Evolutionary conservation across 2,797 vertebrate genomes (phyloP).

Genomic region (Vireo griseus): DNA sequence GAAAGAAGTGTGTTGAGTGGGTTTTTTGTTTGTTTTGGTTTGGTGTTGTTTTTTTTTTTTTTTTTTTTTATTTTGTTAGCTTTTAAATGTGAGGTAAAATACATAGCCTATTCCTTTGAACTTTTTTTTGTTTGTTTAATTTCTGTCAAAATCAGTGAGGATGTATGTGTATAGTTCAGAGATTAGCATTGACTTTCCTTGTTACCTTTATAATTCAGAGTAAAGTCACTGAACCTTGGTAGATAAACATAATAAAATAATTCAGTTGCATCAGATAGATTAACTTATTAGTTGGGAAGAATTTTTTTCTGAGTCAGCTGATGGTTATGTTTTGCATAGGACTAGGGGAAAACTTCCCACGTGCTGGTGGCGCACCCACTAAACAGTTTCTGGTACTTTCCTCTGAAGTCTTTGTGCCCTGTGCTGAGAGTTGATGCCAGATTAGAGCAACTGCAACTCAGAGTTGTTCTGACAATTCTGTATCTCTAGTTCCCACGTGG

Average conservation of each 20-base stretch:
- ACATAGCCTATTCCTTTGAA: neutral
- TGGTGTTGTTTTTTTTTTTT: accelerated
- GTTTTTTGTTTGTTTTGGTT: neutral
- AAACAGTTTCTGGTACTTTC: neutral
- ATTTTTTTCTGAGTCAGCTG: neutral
- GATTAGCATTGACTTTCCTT: neutral
- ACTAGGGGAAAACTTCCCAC: neutral
- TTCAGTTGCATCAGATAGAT: neutral
- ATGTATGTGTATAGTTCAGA: neutral
- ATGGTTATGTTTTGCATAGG: neutral
- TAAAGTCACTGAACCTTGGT: neutral
- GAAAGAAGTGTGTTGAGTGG: neutral
- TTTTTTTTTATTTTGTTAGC: too few relatives aligned
- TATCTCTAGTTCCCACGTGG: neutral
- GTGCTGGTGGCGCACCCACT: neutral
- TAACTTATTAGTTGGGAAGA: neutral
- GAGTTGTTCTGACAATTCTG: neutral
- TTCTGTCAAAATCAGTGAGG: neutral
- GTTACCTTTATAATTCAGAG: neutral
- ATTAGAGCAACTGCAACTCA: neutral
- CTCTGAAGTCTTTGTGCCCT: neutral
- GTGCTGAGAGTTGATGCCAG: neutral
- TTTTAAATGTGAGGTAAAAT: neutral
- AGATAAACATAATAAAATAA: neutral
- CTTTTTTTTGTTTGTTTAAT: neutral